Percentiles rank a stretch among this genome's conserved stretches.
Evolutionary conservation across 1,140 invertebrate genomes (phyloP).

Genomic region (Holotrichia oblita): DNA sequence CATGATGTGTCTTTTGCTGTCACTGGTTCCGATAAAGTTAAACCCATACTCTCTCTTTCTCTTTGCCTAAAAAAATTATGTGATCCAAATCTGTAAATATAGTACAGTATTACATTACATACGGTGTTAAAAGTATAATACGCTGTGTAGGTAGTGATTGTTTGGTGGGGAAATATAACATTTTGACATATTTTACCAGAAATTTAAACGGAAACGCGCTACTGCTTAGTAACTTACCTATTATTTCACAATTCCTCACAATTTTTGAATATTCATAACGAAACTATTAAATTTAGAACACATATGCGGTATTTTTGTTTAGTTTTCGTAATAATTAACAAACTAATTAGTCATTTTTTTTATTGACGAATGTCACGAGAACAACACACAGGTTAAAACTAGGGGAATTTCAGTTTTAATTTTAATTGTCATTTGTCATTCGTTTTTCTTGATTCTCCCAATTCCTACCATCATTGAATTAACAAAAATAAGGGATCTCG

Average conservation of each 20-base stretch:
- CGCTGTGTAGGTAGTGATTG: background rate
- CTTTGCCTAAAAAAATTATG: slow-evolving; percentile 13
- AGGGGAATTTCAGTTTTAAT: slow-evolving; percentile 26
- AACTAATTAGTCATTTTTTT: slow-evolving; percentile 44
- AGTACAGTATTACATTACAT: background rate
- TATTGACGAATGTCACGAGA: slow-evolving; percentile 45
- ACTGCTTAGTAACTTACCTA: slow-evolving; percentile 30
- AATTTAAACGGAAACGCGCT: slow-evolving; percentile 10
- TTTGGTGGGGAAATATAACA: background rate
- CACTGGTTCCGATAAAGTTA: slow-evolving; percentile 93
- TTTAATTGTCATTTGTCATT: background rate
- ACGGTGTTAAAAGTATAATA: background rate
- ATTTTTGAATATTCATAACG: slow-evolving; percentile 32
- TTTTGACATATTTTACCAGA: slow-evolving; percentile 38
- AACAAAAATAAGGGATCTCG: background rate
- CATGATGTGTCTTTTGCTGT: slow-evolving; percentile 90
- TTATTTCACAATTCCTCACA: background rate
- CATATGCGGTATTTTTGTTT: slow-evolving; percentile 39
- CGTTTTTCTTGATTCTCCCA: too few relatives aligned
- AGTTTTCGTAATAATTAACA: slow-evolving; percentile 41
- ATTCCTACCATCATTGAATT: background rate
- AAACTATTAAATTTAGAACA: slow-evolving; percentile 22
- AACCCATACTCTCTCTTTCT: slow-evolving; percentile 76
- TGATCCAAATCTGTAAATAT: slow-evolving; percentile 21
- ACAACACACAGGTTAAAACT: slow-evolving; percentile 39